Evolutionary conservation across 1,140 invertebrate species (phyloP).

Genomic region (Hyphantria cunea): DNA sequence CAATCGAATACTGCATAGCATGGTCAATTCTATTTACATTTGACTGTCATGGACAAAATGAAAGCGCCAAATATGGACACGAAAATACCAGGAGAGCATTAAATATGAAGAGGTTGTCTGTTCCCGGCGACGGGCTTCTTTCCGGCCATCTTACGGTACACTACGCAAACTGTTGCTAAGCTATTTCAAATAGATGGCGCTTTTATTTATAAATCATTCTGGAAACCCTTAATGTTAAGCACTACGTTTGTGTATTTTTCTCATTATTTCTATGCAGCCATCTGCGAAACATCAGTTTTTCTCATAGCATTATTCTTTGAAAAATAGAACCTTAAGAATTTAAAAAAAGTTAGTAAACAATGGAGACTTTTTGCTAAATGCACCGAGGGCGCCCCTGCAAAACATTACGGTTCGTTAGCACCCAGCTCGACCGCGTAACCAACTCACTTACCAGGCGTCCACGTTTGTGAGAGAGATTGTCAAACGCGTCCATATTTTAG

Average conservation of each 20-base stretch:
- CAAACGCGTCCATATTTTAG: constrained; percentile 40
- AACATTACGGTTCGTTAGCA: constrained; percentile 36
- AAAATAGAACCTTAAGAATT: not conserved
- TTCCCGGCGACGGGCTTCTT: constrained; percentile 6
- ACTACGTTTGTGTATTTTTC: not conserved
- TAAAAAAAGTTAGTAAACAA: constrained; percentile 16
- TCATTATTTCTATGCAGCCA: not conserved
- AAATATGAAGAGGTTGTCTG: constrained; percentile 6
- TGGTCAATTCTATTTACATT: too few species aligned
- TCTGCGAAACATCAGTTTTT: not conserved
- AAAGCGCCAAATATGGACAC: constrained; percentile 57
- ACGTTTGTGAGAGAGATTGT: constrained; percentile 46
- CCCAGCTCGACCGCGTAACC: constrained; percentile 54
- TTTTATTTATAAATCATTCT: not conserved
- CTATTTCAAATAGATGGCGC: constrained; percentile 26
- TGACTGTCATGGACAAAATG: constrained; percentile 16
- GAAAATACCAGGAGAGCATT: constrained; percentile 27
- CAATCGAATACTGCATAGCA: too few species aligned
- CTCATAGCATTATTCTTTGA: not conserved
- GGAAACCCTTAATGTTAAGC: too few species aligned
- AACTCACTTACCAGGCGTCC: constrained; percentile 61
- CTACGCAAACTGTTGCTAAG: constrained; percentile 3
- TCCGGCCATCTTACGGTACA: constrained; percentile 16
- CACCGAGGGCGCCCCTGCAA: constrained; percentile 9
- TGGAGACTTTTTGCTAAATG: constrained; percentile 7